Base-by-base conservation (phyloP, 2,797 vertebrate genomes). In the Macroramphosus scolopax region DNA sequence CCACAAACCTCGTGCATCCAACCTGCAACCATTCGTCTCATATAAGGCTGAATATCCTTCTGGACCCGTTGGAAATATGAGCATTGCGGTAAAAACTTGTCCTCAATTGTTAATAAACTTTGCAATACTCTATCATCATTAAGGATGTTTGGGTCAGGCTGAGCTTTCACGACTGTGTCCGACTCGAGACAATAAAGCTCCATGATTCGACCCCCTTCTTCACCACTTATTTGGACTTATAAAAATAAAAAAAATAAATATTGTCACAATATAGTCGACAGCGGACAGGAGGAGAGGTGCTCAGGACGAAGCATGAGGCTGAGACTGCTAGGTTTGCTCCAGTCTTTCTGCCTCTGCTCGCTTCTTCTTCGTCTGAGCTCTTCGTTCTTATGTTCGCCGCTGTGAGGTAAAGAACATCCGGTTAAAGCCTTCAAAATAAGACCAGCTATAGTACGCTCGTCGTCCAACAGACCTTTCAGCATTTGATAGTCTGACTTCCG, bases 1-100 rank as follows among this genome's bases (percentile, higher is more conserved):
- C 55, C 45, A 88, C 93, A 77, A 91, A 98, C 95, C 95, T 97
- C 95, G 78, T 97, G 88, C 95, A 98, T 98, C 95, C 95, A 98
- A 72, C 90, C 92, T 66, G 95, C 93, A 71, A 98, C 90, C 90
- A 95, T 92, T 82, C 92, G 89, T 81, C 96, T 90, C 95, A 98
- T 97, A 79, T 91, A 92, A 42, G 95, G 95, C 70, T 93, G 90
- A 71, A 98, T 93, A 73, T 98, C 95, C 85, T 91, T 92, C 89
- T 98, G 96, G 47, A 96, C 90, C 78, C 91, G 90, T 65, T 94
- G 91, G 88, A 97, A 98, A 78, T 96, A 96, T 20, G 93, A 93
- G 70, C 92, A 91, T 3, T 89, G 93, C 9, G 93, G 93, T 42
- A 96, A 87, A 85, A 93, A 98, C 56, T 89, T 87, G 72, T 98